phyloP scores from a whole-genome alignment of 2,888 invertebrate genomes.

The Caenorhabditis imperialis region DNA sequence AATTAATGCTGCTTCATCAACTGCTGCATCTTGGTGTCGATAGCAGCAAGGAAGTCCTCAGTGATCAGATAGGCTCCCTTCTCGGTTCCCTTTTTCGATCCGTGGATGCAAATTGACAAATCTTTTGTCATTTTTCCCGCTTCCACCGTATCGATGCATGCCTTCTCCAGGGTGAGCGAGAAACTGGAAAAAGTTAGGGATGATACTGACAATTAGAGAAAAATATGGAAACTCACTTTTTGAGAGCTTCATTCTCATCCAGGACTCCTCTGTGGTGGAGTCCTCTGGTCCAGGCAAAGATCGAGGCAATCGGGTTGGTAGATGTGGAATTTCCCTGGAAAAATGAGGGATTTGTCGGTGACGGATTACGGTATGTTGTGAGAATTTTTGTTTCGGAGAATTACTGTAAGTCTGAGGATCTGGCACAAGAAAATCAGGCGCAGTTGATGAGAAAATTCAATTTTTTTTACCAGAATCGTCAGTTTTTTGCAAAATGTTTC shows the following conservation, averaged over 20 bases:
- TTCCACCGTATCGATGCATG: conserved; percentile 88
- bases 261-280: conserved; percentile 88
- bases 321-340: conserved; percentile 86
- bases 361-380: too few relatives aligned
- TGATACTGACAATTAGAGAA: not conserved
- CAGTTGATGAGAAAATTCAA: too few relatives aligned
- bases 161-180: conserved; percentile 85
- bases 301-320: conserved; percentile 91
- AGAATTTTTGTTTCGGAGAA: too few relatives aligned
- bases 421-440: too few relatives aligned
- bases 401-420: too few relatives aligned
- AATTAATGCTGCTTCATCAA: conserved; percentile 57
- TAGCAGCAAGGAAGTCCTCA: conserved; percentile 88
- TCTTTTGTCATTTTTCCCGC: conserved; percentile 91
- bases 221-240: conserved; percentile 78
- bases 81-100: conserved; percentile 81
- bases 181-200: conserved; percentile 81
- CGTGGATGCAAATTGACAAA: conserved; percentile 89
- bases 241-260: conserved; percentile 86
- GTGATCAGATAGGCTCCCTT: conserved; percentile 84
- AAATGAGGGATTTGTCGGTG: too few relatives aligned
- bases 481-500: too few relatives aligned
- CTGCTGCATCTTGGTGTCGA: conserved; percentile 84
- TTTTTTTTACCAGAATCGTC: too few relatives aligned
- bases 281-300: conserved; percentile 92